Conservation (phyloP, 2,797 vertebrate species). For the Karalla daura region DNA sequence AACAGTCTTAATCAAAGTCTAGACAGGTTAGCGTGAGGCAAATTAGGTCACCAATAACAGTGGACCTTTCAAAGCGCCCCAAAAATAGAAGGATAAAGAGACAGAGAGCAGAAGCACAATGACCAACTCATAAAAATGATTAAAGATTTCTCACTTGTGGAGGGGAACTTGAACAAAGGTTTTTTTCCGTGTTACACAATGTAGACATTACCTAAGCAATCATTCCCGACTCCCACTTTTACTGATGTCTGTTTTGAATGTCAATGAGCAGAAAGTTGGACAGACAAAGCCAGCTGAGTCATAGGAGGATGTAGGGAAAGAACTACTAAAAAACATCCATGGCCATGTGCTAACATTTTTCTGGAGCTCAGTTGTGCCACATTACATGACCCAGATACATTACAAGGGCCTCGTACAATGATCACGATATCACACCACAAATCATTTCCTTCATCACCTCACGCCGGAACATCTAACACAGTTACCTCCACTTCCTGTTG, state of each 20-base stretch:
- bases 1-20: slow-evolving; percentile 53
- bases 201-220: slow-evolving; percentile 83
- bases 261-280: slow-evolving; percentile 57
- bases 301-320: slow-evolving; percentile 52
- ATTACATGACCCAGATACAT: slow-evolving; percentile 1
- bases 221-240: slow-evolving; percentile 53
- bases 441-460: neutral
- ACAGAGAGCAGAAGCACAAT: neutral
- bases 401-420: neutral
- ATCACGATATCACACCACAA: slow-evolving; percentile 29
- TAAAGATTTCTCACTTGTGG: slow-evolving; percentile 20
- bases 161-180: slow-evolving; percentile 44
- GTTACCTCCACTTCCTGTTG: slow-evolving; percentile 51
- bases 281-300: slow-evolving; percentile 53
- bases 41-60: slow-evolving; percentile 57
- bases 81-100: slow-evolving; percentile 28
- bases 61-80: slow-evolving; percentile 30
- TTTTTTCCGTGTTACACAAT: slow-evolving; percentile 69
- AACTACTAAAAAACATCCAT: slow-evolving; percentile 10
- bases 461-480: slow-evolving; percentile 21
- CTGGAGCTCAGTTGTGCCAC: neutral
- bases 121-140: slow-evolving; percentile 42
- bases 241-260: slow-evolving; percentile 64
- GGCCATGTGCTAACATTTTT: slow-evolving; percentile 14
- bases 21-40: slow-evolving; percentile 57